Evolutionary conservation across 2,888 invertebrate species (phyloP).

Genomic region (Macroteleia sp.): DNA sequence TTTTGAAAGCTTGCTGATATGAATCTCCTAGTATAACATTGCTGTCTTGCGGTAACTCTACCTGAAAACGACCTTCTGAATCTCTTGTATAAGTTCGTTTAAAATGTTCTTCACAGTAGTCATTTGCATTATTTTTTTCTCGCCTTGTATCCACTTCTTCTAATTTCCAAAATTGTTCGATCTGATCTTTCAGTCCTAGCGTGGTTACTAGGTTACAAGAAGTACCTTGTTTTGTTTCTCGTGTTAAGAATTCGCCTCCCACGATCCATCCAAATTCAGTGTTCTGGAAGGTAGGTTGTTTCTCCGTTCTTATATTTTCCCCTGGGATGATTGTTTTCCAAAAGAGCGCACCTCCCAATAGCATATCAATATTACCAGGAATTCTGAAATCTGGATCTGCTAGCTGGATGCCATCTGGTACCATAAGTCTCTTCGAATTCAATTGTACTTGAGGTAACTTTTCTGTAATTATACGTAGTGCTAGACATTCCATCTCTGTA

Average conservation of each 20-base stretch:
- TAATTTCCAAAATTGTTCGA: not conserved
- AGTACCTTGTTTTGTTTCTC: too few species aligned
- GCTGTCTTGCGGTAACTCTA: not conserved
- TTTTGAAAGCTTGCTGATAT: not conserved
- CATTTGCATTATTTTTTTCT: not conserved
- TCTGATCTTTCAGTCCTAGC: not conserved
- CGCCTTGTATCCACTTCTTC: not conserved
- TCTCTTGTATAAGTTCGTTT: not conserved
- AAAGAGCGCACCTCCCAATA: not conserved
- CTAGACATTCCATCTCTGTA: not conserved
- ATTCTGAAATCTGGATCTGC: slow-evolving; percentile 9
- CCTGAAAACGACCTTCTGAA: not conserved
- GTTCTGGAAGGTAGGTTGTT: not conserved
- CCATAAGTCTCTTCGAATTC: not conserved
- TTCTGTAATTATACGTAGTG: slow-evolving; percentile 1
- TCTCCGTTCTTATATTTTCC: not conserved
- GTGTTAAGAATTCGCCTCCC: not conserved
- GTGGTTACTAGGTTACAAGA: not conserved
- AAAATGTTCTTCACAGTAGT: slow-evolving; percentile 1
- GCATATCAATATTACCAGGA: not conserved
- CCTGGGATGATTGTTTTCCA: not conserved
- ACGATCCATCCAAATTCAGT: slow-evolving; percentile 9
- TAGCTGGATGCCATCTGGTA: not conserved
- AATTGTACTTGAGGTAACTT: not conserved
- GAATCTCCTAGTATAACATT: not conserved